Conservation (phyloP, 2,797 vertebrate genomes). For the Amazonetta brasiliensis region DNA sequence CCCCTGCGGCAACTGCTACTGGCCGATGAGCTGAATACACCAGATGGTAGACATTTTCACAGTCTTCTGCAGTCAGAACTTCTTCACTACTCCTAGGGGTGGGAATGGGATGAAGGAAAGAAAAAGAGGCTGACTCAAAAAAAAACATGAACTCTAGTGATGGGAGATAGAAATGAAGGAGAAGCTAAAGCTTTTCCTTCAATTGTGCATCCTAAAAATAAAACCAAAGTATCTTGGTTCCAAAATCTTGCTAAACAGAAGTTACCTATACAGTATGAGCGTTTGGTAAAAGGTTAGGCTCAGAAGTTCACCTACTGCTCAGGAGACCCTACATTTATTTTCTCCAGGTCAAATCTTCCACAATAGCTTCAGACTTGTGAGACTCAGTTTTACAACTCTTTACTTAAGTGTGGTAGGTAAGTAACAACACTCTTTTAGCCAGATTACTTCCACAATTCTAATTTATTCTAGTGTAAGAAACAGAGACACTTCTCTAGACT, state of each 20-base stretch:
- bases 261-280: not conserved
- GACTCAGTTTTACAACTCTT: not conserved
- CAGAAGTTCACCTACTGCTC: not conserved
- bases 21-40: slow-evolving; percentile 99
- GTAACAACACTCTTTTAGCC: not conserved
- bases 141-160: not conserved
- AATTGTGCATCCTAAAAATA: not conserved
- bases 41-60: slow-evolving; percentile 99
- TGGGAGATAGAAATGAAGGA: not conserved
- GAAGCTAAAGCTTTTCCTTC: not conserved
- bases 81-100: slow-evolving; percentile 93
- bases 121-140: not conserved
- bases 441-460: not conserved
- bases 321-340: accelerated
- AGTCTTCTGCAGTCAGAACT: slow-evolving; percentile 97
- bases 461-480: not conserved
- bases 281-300: not conserved
- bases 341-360: not conserved
- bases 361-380: accelerated
- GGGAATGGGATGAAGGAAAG: not conserved
- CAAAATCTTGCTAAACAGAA: not conserved
- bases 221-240: not conserved
- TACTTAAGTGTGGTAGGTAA: not conserved
- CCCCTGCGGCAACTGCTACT: slow-evolving; percentile 95
- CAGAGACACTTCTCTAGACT: not conserved